Evolutionary conservation across 2,113 vertebrate species (phyloP).

Genomic region (Myrmecophaga tridactyla): DNA sequence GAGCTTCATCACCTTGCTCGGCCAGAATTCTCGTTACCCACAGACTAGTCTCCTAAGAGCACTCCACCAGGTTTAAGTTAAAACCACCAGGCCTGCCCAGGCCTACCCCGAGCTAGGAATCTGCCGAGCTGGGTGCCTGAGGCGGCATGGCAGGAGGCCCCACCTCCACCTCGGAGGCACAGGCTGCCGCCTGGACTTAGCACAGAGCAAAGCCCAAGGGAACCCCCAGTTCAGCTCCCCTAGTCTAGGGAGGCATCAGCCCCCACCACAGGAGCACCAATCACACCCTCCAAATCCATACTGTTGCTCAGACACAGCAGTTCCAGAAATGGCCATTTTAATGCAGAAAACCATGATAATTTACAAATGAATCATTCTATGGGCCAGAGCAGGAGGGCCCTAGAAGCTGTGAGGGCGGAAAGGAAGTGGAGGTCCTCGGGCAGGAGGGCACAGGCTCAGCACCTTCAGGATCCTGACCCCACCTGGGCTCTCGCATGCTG

Average conservation of each 20-base stretch:
- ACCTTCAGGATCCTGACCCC: background rate
- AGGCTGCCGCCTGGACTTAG: background rate
- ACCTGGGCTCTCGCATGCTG: fast-evolving
- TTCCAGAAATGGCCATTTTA: constrained; percentile 69
- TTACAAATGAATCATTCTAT: constrained; percentile 58
- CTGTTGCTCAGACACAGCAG: background rate
- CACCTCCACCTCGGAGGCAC: background rate
- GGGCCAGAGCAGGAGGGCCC: background rate
- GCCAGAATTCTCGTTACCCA: background rate
- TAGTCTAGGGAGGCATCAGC: too few relatives aligned
- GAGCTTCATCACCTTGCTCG: too few relatives aligned
- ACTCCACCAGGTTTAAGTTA: background rate
- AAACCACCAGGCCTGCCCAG: too few relatives aligned
- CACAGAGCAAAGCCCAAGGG: background rate
- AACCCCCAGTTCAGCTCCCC: fast-evolving
- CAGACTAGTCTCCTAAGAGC: background rate
- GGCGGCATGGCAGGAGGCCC: fast-evolving
- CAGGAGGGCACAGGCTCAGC: background rate
- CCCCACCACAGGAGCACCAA: fast-evolving
- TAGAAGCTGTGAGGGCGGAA: background rate
- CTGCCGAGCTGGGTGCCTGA: fast-evolving
- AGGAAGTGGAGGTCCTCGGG: background rate
- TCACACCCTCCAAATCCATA: background rate
- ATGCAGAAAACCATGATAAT: constrained; percentile 72
- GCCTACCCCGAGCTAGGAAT: background rate